Percentiles rank a stretch among this genome's conserved stretches.
phyloP scores from a whole-genome alignment of 2,888 invertebrate species.

The Chesias legatella region DNA sequence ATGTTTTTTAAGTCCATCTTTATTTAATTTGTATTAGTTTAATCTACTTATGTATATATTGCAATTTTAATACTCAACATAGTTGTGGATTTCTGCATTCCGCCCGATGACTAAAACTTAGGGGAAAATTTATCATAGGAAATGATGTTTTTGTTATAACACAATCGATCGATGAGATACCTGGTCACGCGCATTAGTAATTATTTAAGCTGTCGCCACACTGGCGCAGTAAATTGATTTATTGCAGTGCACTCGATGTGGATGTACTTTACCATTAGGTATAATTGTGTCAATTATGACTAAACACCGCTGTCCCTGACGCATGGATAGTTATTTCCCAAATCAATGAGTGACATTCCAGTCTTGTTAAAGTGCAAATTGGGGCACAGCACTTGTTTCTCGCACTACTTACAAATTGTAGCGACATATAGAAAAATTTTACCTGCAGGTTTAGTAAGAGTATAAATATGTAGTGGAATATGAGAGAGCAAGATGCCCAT shows the following conservation, averaged over 20 bases:
- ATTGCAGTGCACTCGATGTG: too few species aligned
- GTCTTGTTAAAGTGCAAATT: slow-evolving; percentile 73
- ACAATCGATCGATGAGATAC: slow-evolving; percentile 49
- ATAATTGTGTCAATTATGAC: slow-evolving; percentile 52
- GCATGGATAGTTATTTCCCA: slow-evolving; percentile 63
- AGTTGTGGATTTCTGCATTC: slow-evolving; percentile 82
- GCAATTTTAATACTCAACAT: slow-evolving; percentile 77
- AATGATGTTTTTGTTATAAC: slow-evolving; percentile 58
- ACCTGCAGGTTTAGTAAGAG: slow-evolving; percentile 25
- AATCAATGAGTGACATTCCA: slow-evolving; percentile 77
- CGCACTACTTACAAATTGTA: slow-evolving; percentile 27
- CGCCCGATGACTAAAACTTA: slow-evolving; percentile 79
- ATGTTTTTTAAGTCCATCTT: slow-evolving; percentile 59
- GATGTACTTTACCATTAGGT: slow-evolving; percentile 25
- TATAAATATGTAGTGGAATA: slow-evolving; percentile 21
- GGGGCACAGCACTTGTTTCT: slow-evolving; percentile 49
- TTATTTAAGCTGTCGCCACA: slow-evolving; percentile 20
- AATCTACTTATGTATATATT: slow-evolving; percentile 78
- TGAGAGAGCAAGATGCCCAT: slow-evolving; percentile 54
- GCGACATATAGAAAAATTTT: slow-evolving; percentile 14
- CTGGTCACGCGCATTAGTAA: slow-evolving; percentile 48
- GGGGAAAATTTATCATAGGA: slow-evolving; percentile 65
- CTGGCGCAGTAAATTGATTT: too few species aligned
- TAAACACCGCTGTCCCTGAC: slow-evolving; percentile 43
- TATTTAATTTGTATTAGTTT: slow-evolving; percentile 64